phyloP scores from a whole-genome alignment of 2,113 vertebrate genomes.

The Gymnorhina tibicen region DNA sequence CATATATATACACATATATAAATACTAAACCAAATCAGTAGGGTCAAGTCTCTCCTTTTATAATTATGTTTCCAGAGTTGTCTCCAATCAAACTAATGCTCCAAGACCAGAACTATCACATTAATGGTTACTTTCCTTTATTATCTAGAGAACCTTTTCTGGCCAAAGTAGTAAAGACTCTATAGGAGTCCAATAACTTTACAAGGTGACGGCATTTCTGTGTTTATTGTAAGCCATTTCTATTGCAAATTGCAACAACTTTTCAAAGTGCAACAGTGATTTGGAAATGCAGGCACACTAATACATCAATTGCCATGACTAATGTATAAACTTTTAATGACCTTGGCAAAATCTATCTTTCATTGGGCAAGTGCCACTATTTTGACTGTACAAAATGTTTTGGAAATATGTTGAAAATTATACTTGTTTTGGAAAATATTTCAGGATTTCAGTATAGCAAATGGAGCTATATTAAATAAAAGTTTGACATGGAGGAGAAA shows the following conservation, averaged over 20 bases:
- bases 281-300: slow-evolving; percentile 39
- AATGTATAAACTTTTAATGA: slow-evolving; percentile 30
- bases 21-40: background rate
- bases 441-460: slow-evolving; percentile 48
- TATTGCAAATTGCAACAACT: slow-evolving; percentile 39
- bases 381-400: slow-evolving; percentile 69
- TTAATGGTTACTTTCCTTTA: slow-evolving; percentile 43
- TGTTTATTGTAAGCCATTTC: slow-evolving; percentile 56
- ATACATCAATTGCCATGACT: slow-evolving; percentile 21
- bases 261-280: slow-evolving; percentile 31
- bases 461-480: slow-evolving; percentile 21
- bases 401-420: slow-evolving; percentile 57
- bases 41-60: background rate
- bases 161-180: slow-evolving; percentile 12
- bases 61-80: background rate
- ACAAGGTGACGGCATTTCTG: slow-evolving; percentile 8
- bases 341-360: slow-evolving; percentile 23
- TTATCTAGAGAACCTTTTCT: slow-evolving; percentile 27
- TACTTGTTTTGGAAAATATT: slow-evolving; percentile 52
- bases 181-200: slow-evolving; percentile 19
- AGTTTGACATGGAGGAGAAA: background rate
- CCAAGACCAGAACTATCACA: slow-evolving; percentile 15
- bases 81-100: slow-evolving; percentile 18
- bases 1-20: background rate
- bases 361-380: slow-evolving; percentile 53